A percentile compares a stretch with the other conserved stretches of the same genome.
These are phyloP conservation scores for Chaenocephalus aceratus DNA, from an alignment of 2,113 vertebrate species.

Conservation along the genomic window DNA sequence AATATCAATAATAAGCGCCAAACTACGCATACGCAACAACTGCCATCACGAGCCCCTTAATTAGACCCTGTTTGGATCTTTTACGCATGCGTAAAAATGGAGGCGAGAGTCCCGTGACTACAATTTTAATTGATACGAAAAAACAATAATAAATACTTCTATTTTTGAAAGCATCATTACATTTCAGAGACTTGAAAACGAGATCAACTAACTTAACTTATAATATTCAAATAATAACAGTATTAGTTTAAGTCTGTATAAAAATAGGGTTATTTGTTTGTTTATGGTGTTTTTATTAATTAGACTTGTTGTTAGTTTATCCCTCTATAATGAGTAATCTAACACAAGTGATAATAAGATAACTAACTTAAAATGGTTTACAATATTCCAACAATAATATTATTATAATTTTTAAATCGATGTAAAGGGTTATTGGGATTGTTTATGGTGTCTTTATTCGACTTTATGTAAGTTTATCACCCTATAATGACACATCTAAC, in stretches of 20 bases:
- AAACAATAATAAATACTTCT: neutral
- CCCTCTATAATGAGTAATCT: neutral
- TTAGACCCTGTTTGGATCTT: conserved; percentile 31
- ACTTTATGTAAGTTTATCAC: neutral
- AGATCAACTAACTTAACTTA: neutral
- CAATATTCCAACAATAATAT: neutral
- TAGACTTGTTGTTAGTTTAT: neutral
- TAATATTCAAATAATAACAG: neutral
- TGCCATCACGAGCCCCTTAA: conserved; percentile 47
- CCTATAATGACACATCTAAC: neutral
- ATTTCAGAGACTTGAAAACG: neutral
- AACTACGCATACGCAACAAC: conserved; percentile 11
- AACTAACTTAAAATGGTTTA: neutral
- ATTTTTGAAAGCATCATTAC: too few species aligned
- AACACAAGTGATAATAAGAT: neutral
- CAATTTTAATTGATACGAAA: neutral
- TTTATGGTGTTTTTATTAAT: neutral
- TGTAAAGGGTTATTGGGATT: neutral
- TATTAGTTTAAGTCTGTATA: neutral
- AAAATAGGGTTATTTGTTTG: neutral
- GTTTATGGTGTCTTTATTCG: neutral
- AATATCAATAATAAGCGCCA: conserved; percentile 51
- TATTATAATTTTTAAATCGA: neutral
- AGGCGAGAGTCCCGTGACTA: conserved; percentile 41
- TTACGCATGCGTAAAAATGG: conserved; percentile 63